phyloP scores from a whole-genome alignment of 2,113 vertebrate genomes.

The Mustelus asterias region DNA sequence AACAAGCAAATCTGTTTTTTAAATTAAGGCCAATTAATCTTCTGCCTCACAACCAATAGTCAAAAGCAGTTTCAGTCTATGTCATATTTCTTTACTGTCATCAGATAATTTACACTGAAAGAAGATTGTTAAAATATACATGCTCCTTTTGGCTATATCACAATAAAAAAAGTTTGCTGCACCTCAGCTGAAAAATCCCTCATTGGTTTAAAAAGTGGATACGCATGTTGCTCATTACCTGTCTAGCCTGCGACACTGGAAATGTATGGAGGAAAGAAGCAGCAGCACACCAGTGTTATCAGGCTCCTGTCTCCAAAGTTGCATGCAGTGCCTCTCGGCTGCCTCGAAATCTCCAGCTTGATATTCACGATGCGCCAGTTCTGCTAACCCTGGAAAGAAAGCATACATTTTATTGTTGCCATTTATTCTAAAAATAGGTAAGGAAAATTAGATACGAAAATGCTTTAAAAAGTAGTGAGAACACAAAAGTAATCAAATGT shows the following conservation, averaged over 20 bases:
- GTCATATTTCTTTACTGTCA: not conserved
- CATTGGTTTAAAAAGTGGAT: not conserved
- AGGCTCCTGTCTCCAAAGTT: slow-evolving; percentile 97
- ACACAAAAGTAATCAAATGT: slow-evolving; percentile 50
- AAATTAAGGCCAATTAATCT: not conserved
- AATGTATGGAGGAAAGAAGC: slow-evolving; percentile 96
- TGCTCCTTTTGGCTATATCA: not conserved
- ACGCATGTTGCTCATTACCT: slow-evolving; percentile 64
- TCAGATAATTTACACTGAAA: not conserved
- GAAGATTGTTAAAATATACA: not conserved
- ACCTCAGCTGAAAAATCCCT: not conserved
- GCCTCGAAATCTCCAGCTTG: slow-evolving; percentile 98
- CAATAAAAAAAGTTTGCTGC: slow-evolving; percentile 28
- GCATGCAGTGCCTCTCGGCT: slow-evolving; percentile 99
- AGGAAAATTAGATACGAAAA: slow-evolving; percentile 87
- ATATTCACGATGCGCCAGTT: slow-evolving; percentile 98
- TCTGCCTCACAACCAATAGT: not conserved
- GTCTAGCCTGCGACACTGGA: slow-evolving; percentile 98
- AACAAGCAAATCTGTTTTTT: not conserved
- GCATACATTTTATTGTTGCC: slow-evolving; percentile 99
- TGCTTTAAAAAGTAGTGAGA: slow-evolving; percentile 40
- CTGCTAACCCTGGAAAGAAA: slow-evolving; percentile 89
- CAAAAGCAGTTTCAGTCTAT: not conserved
- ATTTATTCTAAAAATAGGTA: slow-evolving; percentile 88
- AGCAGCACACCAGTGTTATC: slow-evolving; percentile 97